phyloP scores from a whole-genome alignment of 2,888 invertebrate genomes.

The Cacoxenus indagator region DNA sequence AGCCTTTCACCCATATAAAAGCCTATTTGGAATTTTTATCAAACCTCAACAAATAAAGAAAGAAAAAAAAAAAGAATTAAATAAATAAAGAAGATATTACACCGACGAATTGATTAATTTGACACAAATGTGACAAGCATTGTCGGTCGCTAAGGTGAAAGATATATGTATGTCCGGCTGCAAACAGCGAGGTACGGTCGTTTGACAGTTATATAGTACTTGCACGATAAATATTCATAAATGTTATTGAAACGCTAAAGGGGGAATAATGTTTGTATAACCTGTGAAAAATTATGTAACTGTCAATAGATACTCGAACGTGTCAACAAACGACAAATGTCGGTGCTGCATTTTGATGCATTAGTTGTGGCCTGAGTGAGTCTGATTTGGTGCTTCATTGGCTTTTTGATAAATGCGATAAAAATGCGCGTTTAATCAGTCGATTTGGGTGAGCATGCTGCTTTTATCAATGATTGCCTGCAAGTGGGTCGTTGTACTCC shows the following conservation, averaged over 20 bases:
- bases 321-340: slow-evolving; percentile 10
- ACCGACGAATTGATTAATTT: slow-evolving; percentile 44
- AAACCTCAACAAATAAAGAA: too few species aligned
- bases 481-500: slow-evolving; percentile 14
- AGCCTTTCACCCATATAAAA: too few species aligned
- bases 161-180: too few species aligned
- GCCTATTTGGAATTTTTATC: too few species aligned
- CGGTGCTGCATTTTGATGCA: not conserved
- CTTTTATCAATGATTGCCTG: not conserved
- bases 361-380: not conserved
- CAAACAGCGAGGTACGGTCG: too few species aligned
- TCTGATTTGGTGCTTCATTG: not conserved
- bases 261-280: not conserved
- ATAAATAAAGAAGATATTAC: not conserved
- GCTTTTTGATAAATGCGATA: not conserved
- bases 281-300: slow-evolving; percentile 49
- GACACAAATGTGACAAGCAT: slow-evolving; percentile 58
- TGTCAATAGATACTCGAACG: slow-evolving; percentile 50
- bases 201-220: not conserved
- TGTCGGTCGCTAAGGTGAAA: not conserved
- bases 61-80: not conserved
- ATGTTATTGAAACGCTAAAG: not conserved
- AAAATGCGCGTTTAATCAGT: too few species aligned
- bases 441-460: not conserved
- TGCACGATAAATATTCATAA: slow-evolving; percentile 27